phyloP scores from a whole-genome alignment of 2,113 vertebrate species.

The Amphiprion ocellaris region DNA sequence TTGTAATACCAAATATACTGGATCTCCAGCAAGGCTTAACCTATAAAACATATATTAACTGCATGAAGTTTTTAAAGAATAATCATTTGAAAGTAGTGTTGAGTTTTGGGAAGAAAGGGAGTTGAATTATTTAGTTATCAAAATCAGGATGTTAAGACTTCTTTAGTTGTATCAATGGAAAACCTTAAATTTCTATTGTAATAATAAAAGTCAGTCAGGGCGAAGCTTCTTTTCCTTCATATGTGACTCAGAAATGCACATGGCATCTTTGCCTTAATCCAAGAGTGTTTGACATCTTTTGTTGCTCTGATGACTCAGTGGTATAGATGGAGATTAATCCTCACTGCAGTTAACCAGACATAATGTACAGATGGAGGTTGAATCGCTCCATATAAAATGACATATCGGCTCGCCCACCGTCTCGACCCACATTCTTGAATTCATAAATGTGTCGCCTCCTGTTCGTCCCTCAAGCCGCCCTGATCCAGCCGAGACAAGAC shows the following conservation, averaged over 20 bases:
- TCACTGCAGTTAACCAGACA: conserved; percentile 14
- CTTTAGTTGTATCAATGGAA: no score
- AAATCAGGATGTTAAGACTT: no score
- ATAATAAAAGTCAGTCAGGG: no score
- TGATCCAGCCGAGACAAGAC: not conserved
- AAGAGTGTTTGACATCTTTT: not conserved
- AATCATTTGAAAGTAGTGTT: no score
- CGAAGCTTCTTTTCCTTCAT: not conserved
- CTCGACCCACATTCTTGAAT: not conserved
- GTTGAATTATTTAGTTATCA: no score
- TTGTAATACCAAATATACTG: no score
- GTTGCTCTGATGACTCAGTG: not conserved
- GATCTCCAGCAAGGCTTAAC: no score
- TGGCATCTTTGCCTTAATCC: conserved; percentile 36
- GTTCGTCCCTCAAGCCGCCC: not conserved
- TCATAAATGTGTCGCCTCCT: not conserved
- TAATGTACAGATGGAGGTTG: conserved; percentile 23
- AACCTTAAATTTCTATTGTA: no score
- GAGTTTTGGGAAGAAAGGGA: no score
- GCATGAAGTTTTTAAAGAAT: no score
- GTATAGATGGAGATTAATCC: conserved; percentile 46
- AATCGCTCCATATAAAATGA: conserved; percentile 8
- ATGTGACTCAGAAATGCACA: not conserved
- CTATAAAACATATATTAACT: no score
- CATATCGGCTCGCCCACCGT: not conserved